Percentiles rank a stretch among this genome's conserved stretches.
Evolutionary conservation across 2,888 invertebrate genomes (phyloP).

Genomic region (Drosophila sordidula): DNA sequence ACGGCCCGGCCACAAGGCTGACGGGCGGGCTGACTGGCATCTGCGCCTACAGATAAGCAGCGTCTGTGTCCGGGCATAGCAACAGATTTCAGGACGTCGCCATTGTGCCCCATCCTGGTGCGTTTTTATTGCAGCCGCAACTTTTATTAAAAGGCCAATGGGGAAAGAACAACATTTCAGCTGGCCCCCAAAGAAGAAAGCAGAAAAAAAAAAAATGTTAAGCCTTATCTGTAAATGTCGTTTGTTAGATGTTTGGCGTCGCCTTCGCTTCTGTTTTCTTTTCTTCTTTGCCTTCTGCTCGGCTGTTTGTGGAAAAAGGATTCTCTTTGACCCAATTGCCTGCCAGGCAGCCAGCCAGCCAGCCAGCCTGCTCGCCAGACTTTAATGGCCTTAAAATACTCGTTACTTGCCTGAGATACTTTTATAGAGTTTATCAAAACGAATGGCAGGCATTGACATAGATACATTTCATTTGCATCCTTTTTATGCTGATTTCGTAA

Average conservation of each 20-base stretch:
- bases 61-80: slow-evolving; percentile 36
- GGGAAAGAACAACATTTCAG: slow-evolving; percentile 29
- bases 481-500: slow-evolving; percentile 63
- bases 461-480: slow-evolving; percentile 77
- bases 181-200: slow-evolving; percentile 17
- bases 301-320: slow-evolving; percentile 33
- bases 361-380: slow-evolving; percentile 19
- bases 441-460: slow-evolving; percentile 71
- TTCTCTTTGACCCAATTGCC: slow-evolving; percentile 34
- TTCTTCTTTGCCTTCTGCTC: neutral
- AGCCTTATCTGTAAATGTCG: slow-evolving; percentile 72
- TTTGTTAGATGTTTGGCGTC: slow-evolving; percentile 47
- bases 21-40: slow-evolving; percentile 12
- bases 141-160: slow-evolving; percentile 72
- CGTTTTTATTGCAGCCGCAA: slow-evolving; percentile 75
- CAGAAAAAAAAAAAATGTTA: slow-evolving; percentile 26
- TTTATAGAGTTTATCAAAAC: slow-evolving; percentile 73
- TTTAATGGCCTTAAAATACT: slow-evolving; percentile 72
- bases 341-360: slow-evolving; percentile 1
- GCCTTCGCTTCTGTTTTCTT: slow-evolving; percentile 19
- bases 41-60: slow-evolving; percentile 64
- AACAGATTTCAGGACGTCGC: slow-evolving; percentile 62
- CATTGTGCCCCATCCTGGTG: slow-evolving; percentile 18
- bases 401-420: slow-evolving; percentile 49
- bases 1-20: neutral